Evolutionary conservation across 2,113 vertebrate species (phyloP), one percentile per base, ranked within the genome.

Genomic region (Sinocyclocheilus anshuiensis): DNA sequence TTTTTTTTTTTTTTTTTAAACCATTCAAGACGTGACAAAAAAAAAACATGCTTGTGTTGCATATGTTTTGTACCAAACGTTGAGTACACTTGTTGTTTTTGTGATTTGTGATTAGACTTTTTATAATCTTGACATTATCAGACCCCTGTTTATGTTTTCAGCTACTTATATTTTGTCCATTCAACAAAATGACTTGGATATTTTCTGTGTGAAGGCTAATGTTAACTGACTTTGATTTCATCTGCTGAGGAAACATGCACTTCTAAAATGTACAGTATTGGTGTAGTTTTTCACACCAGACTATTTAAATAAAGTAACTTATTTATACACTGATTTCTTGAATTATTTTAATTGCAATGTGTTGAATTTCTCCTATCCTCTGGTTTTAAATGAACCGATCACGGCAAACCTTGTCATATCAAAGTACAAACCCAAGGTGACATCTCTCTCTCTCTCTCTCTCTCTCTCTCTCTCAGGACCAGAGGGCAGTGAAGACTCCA

Each of bases 261-360:
- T 84, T 88, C 78, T 92, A 72, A 81, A 86, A 83, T 88, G 80
- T 91, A 87, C 85, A 89, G 87, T 91, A 91, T 91, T 90, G 88
- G 26, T 81, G 85, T 83, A 85, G 75, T 81, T 89, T 88, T 83
- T 89, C 83, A 90, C 85, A 81, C 84, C 89, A 85, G 90, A 92
- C 84, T 94, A 94, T 95, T 94, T 94, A 94, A 94, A 93, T 94
- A 94, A 93, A 94, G 90, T 93, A 93, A 94, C 91, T 94, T 94
- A 95, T 95, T 94, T 90, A 84, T 91, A 71, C 57, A 61, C 67
- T 0, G 67, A 71, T 36, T 71, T 36, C 16, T 36, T 71, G 29
- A 18, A 36, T 33, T 18, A 53, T 85, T 67, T 65, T 3, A 67
- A 9, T 45, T 29, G 57, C 33, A 9, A 8, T 84, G 16, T 45